Conservation (phyloP, 2,888 invertebrate species). For the Strigamia transsilvanica region DNA sequence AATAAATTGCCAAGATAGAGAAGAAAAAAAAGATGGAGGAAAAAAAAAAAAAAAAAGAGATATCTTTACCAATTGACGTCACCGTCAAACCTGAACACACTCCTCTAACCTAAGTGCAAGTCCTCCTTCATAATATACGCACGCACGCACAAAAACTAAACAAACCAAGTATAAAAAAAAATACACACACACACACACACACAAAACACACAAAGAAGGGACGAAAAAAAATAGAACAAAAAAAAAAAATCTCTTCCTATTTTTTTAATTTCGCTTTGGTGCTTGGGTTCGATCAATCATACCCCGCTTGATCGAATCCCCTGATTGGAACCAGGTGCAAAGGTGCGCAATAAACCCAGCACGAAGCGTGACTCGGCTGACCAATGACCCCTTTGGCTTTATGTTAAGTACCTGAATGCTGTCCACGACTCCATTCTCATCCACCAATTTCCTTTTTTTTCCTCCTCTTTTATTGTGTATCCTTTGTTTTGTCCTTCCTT, state of each 20-base stretch:
- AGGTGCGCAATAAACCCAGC: constrained; percentile 38
- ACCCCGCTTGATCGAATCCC: constrained; percentile 33
- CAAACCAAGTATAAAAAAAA: neutral
- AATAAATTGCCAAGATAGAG: constrained; percentile 26
- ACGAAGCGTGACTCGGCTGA: constrained; percentile 28
- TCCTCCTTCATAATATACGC: neutral
- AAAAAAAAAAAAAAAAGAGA: neutral
- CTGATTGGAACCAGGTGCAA: constrained; percentile 38
- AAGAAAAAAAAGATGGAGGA: neutral
- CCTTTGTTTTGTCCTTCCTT: neutral
- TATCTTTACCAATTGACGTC: constrained; percentile 42
- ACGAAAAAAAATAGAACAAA: neutral
- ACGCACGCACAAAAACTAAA: neutral
- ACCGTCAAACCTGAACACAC: constrained; percentile 25
- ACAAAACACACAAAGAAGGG: neutral
- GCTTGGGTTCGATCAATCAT: constrained; percentile 14
- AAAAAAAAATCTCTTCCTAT: neutral
- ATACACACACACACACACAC: neutral
- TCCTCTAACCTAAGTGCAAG: neutral
- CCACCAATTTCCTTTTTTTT: neutral
- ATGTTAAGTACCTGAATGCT: constrained; percentile 28
- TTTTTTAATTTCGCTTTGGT: constrained; percentile 19
- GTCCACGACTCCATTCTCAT: constrained; percentile 12
- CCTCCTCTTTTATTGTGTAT: neutral
- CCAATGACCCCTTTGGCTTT: constrained; percentile 40